Conservation (phyloP, 2,888 invertebrate genomes). For the Cryptus viduatorius region DNA sequence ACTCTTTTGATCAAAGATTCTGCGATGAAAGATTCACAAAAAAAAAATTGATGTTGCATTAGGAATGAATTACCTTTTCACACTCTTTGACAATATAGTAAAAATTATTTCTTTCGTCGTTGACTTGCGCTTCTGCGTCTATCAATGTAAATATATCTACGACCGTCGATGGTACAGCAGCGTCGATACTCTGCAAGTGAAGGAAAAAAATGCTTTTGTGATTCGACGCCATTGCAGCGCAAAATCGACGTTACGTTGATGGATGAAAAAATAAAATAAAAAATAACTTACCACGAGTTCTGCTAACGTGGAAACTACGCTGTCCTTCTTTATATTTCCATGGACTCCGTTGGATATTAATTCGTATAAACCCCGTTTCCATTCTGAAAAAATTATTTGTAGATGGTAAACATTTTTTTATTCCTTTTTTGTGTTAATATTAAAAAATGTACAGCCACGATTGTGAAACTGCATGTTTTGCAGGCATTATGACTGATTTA, state of each 20-base stretch:
- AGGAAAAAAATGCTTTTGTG: neutral
- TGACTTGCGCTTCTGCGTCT: slow-evolving; percentile 92
- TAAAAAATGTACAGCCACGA: neutral
- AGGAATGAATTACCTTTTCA: slow-evolving; percentile 88
- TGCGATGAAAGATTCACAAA: too few species aligned
- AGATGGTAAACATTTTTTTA: too few species aligned
- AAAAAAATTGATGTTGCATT: too few species aligned
- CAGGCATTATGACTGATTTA: too few species aligned
- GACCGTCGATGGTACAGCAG: slow-evolving; percentile 93
- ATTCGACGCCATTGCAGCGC: neutral
- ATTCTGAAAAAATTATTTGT: slow-evolving; percentile 85
- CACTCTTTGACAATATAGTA: slow-evolving; percentile 92
- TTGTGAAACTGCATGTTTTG: neutral
- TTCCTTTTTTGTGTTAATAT: neutral
- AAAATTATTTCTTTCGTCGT: slow-evolving; percentile 91
- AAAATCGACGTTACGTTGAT: neutral
- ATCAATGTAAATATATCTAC: slow-evolving; percentile 94
- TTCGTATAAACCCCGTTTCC: slow-evolving; percentile 92
- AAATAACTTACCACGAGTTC: slow-evolving; percentile 91
- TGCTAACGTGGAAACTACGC: slow-evolving; percentile 89
- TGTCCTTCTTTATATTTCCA: slow-evolving; percentile 92
- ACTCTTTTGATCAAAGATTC: slow-evolving; percentile 25
- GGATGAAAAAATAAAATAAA: slow-evolving; percentile 2
- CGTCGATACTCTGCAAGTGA: slow-evolving; percentile 89
- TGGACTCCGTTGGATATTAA: slow-evolving; percentile 92